Evolutionary conservation across 2,797 vertebrate species (phyloP), one percentile per base, ranked within the genome.

Genomic region (Sebastes itinus): DNA sequence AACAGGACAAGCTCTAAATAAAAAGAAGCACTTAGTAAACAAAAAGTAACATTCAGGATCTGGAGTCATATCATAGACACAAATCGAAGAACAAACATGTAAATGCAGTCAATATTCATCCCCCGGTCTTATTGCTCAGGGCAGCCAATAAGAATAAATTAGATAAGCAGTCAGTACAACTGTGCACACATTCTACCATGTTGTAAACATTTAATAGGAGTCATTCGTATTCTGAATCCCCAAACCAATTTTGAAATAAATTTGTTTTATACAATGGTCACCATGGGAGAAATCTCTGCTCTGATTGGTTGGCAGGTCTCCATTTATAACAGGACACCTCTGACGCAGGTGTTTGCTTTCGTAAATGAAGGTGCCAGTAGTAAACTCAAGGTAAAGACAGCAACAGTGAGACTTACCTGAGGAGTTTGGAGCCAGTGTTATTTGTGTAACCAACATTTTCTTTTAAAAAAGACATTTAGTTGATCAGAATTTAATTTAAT

Each of bases 1-100:
- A 91, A 88, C 69, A 92, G 5, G 71, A 61, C 9, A 33, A 30
- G 46, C 25, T 38, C 22, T 63, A 4, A 68, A 25, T 72, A 4
- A 78, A 73, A 78, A 33, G 0, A 35, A 27, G 42, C 3, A 18
- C 3, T 23, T 49, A 4, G 8, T 54, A 3, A 30, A 23, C 0
- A 56, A 54, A 62, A 9, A n/a, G 3, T 14, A 23, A 42, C 28
- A 33, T 38, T 80, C 4, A 52, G 32, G 8, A 2, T 65, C 38
- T 32, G 18, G 42, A 46, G 32, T 35, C 46, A 38, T 9, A 33
- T 49, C 14, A 70, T 14, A 30, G 22, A 46, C 10, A 25, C 13
- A 32, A 27, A 63, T 62, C 3, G 14, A 32, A 61, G 8, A 38
- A 27, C 11, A 59, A 56, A 61, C 25, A 23, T 59, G 4, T 22